Percentiles rank a stretch among this genome's conserved stretches.
phyloP scores from a whole-genome alignment of 2,888 invertebrate species.

The Coremacera marginata region DNA sequence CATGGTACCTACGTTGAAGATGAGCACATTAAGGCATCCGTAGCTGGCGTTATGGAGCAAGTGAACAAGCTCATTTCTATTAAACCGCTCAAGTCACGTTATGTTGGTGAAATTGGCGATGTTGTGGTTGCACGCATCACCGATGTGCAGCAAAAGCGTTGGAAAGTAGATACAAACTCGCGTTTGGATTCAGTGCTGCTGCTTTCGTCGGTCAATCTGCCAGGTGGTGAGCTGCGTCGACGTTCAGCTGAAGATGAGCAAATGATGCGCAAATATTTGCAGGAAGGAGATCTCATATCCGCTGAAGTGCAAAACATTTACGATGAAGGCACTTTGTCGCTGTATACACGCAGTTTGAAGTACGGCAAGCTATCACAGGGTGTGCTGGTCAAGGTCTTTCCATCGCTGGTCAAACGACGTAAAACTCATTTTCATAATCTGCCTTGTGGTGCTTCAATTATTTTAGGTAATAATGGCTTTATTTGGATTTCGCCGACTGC shows the following conservation, averaged over 20 bases:
- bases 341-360: conserved; percentile 95
- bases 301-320: conserved; percentile 96
- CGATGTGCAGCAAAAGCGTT: conserved; percentile 93
- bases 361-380: conserved; percentile 97
- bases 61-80: conserved; percentile 96
- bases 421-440: conserved; percentile 97
- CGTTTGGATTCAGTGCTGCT: conserved; percentile 88
- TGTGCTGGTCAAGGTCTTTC: conserved; percentile 88
- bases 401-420: conserved; percentile 89
- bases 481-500: conserved; percentile 89
- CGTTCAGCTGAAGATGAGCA: conserved; percentile 97
- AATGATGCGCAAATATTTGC: conserved; percentile 94
- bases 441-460: conserved; percentile 90
- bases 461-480: conserved; percentile 96
- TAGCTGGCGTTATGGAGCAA: conserved; percentile 93
- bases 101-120: conserved; percentile 95
- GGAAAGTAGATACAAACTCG: conserved; percentile 96
- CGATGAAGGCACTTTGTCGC: conserved; percentile 89
- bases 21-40: conserved; percentile 88
- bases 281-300: conserved; percentile 96
- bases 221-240: conserved; percentile 95
- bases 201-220: conserved; percentile 94
- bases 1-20: conserved; percentile 95
- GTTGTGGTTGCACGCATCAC: conserved; percentile 94
- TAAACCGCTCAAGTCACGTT: conserved; percentile 90